A percentile compares a stretch with the other conserved stretches of the same genome.
Conservation (phyloP, 2,113 vertebrate genomes). For the Maccullochella peelii region DNA sequence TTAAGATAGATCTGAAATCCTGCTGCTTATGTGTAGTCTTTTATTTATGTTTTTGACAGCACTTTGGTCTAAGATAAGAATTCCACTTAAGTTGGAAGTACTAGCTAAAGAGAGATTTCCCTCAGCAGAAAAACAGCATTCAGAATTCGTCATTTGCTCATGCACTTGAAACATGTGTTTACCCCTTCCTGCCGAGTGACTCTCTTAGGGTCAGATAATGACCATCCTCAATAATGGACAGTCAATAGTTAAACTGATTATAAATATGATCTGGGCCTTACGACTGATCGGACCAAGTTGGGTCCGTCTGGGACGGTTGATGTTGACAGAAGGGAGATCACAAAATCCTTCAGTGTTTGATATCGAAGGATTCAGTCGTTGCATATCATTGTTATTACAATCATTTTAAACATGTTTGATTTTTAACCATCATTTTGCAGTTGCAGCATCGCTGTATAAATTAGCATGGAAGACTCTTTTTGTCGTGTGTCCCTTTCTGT, state of each 20-base stretch:
- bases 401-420: not conserved
- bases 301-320: not conserved
- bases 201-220: not conserved
- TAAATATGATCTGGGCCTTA: not conserved
- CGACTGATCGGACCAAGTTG: not conserved
- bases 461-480: not conserved
- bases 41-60: too few relatives aligned
- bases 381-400: not conserved
- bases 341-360: not conserved
- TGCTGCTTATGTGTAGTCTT: too few relatives aligned
- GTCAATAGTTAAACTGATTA: not conserved
- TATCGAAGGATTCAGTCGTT: not conserved
- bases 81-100: not conserved
- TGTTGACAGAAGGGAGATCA: not conserved
- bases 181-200: not conserved
- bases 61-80: not conserved
- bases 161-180: not conserved
- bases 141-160: not conserved
- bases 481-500: not conserved
- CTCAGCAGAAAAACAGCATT: not conserved
- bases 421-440: too few relatives aligned
- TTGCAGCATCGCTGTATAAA: too few relatives aligned
- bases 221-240: not conserved
- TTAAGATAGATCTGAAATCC: conserved; percentile 5
- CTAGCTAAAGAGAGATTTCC: not conserved